These are phyloP conservation scores for Abrostola triplasia DNA, from an alignment of 2,888 invertebrate species.

Conservation along the genomic window DNA sequence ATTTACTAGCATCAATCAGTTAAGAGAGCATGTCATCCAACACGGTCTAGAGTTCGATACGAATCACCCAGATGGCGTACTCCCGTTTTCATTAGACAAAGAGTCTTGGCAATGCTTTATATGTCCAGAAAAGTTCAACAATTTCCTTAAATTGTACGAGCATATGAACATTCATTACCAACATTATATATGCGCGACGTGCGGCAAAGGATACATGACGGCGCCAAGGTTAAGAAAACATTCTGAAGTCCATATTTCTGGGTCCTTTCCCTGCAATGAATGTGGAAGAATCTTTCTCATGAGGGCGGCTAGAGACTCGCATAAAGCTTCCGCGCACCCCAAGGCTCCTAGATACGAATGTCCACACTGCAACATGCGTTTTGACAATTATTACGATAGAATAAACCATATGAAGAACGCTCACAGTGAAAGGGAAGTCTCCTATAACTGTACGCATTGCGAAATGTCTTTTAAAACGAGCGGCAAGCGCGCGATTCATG, in stretches of 20 bases:
- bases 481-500: slow-evolving; percentile 76
- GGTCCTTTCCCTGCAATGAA: slow-evolving; percentile 78
- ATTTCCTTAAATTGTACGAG: slow-evolving; percentile 81
- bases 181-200: slow-evolving; percentile 81
- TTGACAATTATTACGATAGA: slow-evolving; percentile 78
- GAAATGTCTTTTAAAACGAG: slow-evolving; percentile 79
- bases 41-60: slow-evolving; percentile 74
- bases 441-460: slow-evolving; percentile 77
- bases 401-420: slow-evolving; percentile 79
- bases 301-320: slow-evolving; percentile 79
- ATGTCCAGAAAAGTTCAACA: slow-evolving; percentile 77
- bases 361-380: slow-evolving; percentile 78
- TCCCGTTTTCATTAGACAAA: slow-evolving; percentile 78
- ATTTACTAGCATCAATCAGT: slow-evolving; percentile 64
- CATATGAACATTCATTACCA: slow-evolving; percentile 84
- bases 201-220: slow-evolving; percentile 84
- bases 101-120: slow-evolving; percentile 79
- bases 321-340: slow-evolving; percentile 76
- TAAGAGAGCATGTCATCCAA: slow-evolving; percentile 73
- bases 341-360: slow-evolving; percentile 81
- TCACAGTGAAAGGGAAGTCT: slow-evolving; percentile 76
- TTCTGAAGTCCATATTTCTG: slow-evolving; percentile 78
- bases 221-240: slow-evolving; percentile 80
- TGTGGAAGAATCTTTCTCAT: slow-evolving; percentile 76
- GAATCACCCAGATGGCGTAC: slow-evolving; percentile 77